A percentile compares a stretch with the other conserved stretches of the same genome.
These are phyloP conservation scores for Paramormyrops kingsleyae DNA, from an alignment of 2,113 vertebrate genomes.

Conservation along the genomic window DNA sequence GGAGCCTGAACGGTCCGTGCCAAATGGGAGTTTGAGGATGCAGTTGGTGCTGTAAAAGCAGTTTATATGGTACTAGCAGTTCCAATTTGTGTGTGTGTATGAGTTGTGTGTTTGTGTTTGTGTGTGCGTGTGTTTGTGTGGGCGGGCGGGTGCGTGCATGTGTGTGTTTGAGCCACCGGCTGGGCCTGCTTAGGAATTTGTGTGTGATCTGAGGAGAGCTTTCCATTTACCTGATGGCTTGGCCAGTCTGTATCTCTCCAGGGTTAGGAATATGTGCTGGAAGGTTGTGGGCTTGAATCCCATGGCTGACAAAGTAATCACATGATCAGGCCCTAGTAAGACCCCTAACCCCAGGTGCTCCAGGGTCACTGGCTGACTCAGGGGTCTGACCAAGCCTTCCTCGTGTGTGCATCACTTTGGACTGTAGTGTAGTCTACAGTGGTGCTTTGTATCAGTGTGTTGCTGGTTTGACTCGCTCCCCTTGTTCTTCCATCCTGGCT, in stretches of 20 bases:
- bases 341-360: background rate
- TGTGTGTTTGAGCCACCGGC: too few relatives aligned
- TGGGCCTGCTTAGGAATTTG: background rate
- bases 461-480: background rate
- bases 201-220: background rate
- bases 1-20: background rate
- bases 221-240: background rate
- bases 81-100: background rate
- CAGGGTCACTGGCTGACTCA: background rate
- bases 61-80: background rate
- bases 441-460: background rate
- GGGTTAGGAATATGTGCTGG: background rate
- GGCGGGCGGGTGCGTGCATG: rapidly evolving
- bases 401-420: background rate
- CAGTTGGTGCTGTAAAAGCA: background rate
- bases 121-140: too few relatives aligned
- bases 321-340: background rate
- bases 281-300: background rate
- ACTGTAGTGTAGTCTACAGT: background rate
- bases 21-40: background rate
- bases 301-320: background rate
- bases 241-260: background rate
- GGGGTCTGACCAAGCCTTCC: background rate
- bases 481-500: background rate
- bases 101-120: too few relatives aligned